phyloP scores from a whole-genome alignment of 2,113 vertebrate genomes.

The Phaethon lepturus region DNA sequence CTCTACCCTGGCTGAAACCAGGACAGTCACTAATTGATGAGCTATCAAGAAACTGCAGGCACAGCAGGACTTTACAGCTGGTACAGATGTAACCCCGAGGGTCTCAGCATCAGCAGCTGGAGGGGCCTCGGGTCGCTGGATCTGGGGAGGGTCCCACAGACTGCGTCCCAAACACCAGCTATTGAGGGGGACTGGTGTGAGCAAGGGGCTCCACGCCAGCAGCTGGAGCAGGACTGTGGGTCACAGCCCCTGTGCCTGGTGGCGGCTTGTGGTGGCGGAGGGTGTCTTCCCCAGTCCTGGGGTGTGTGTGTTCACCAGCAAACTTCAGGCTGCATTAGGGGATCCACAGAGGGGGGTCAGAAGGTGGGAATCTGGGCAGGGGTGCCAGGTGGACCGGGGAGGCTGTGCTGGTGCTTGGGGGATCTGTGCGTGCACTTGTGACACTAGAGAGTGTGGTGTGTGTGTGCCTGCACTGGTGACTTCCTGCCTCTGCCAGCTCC shows the following conservation, averaged over 20 bases:
- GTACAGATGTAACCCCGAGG: not conserved
- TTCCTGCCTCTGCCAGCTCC: not conserved
- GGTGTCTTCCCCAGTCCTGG: not conserved
- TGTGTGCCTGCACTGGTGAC: no score
- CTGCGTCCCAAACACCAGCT: not conserved
- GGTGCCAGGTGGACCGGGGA: not conserved
- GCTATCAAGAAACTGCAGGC: not conserved
- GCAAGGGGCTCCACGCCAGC: accelerated
- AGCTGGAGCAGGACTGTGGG: no score
- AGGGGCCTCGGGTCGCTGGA: not conserved
- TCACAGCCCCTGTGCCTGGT: not conserved
- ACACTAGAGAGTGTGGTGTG: not conserved
- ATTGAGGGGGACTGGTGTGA: not conserved
- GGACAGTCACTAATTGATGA: not conserved
- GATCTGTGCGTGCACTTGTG: no score
- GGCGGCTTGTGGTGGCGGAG: not conserved
- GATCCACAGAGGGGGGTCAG: not conserved
- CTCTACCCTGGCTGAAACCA: no score
- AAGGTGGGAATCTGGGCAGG: not conserved
- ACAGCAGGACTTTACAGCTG: not conserved
- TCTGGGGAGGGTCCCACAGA: not conserved
- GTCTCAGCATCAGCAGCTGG: not conserved
- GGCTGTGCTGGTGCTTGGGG: accelerated
- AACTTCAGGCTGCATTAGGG: not conserved
- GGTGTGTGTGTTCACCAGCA: not conserved